Base-by-base conservation (phyloP, 1,140 invertebrate species). In the Achroia grisella region DNA sequence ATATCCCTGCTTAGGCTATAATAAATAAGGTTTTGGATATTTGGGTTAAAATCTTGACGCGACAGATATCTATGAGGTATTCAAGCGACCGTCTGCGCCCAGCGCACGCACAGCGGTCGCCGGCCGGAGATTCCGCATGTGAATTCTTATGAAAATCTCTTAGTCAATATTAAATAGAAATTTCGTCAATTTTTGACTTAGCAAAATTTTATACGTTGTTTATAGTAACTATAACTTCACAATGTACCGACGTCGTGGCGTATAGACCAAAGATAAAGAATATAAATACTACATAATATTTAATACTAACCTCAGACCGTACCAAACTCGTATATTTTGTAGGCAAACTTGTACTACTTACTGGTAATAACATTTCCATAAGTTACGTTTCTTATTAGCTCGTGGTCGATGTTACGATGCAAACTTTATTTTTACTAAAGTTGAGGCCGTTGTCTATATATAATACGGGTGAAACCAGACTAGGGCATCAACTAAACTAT, bases 131-230 rank as follows among this genome's bases (percentile, higher is more conserved):
- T 50, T 73, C 71, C 72, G 67, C 70, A 77, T 68, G 75, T 82
- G 77, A 76, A 81, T 76, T 85, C 81, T 85, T 85, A 85, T 85
- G 81, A 85, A 76, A 81, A 69, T 78, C 62, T 81, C 73, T 81
- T 85, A 85, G 81, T 81, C 81, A 85, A 85, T 85, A 82, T 79
- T 64, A 67, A 72, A 79, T 79, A 82, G 65, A 74, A 78, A 82
- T 79, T 70, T 76, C 62, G 81, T 85, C 81, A 85, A 85, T 85
- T 85, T 82, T 76, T 85, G 77, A 85, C 78, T 82, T 85, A 85
- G 81, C 73, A 66, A 85, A 85, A 81, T 84, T 85, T 85, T 85
- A 84, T 82, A 85, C 75, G 62, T 84, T 79, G 68, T 82, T 79
- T 81, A 82, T 78, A 82, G 68, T 69, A 46, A 75, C 62, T 67